Evolutionary conservation across 2,113 vertebrate genomes (phyloP), one percentile per base, ranked within the genome.

Genomic region (Phalacrocorax aristotelis): DNA sequence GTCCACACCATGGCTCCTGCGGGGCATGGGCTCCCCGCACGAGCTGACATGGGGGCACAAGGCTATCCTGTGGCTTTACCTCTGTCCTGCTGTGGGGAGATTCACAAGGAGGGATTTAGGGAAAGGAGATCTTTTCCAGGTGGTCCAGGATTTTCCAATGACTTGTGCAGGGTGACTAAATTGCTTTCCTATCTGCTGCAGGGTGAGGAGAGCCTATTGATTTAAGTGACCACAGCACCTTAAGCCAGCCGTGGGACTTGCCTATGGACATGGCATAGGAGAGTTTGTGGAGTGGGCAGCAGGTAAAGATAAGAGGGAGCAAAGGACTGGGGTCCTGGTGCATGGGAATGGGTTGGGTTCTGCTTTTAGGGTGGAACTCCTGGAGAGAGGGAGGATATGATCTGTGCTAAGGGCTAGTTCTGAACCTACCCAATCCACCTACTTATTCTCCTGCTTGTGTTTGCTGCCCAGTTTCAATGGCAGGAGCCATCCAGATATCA

Each of bases 111-210:
- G 30, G 0, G 1, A 12, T 76, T 75, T 79, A 71, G 42, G 57
- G 34, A 85, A 76, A 70, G 23, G 18, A 71, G n/a, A 22, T 46
- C 10, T 70, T 93, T 36, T 82, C 8, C 55, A 65, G 21, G 22
- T 82, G 23, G 20, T 58, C 34, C 66, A 55, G 38, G 66, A 72
- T 76, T 86, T 89, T 68, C 75, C 75, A 61, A 0, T 60, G 29
- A 15, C 26, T 74, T 13, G 6, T 71, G 69, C 78, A 55, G 54
- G n/a, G 13, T 54, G 21, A 65, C 40, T 84, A 52, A 69, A 15
- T 44, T 82, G 16, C 15, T 54, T 36, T 76, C 32, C 25, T 55
- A 0, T 1, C 2, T 40, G 32, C 27, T 36, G 52, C 1, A 1
- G 18, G 27, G 7, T 58, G 66, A 92, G 54, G 19, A 66, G 27